Conservation (phyloP, 2,797 vertebrate species). For the Rallus crepitans region DNA sequence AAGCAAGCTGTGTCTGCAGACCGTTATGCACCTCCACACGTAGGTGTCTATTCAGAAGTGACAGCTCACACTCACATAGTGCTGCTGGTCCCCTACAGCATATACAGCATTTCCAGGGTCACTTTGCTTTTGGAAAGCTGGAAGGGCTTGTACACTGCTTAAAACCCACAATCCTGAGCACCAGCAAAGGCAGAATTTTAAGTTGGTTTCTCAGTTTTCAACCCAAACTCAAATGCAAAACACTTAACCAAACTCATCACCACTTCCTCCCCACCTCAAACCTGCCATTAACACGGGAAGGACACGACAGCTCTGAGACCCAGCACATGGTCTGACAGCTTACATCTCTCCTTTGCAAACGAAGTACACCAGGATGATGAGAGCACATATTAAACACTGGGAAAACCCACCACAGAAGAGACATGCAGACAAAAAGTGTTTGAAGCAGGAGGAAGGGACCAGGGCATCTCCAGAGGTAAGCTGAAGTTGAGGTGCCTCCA, state of each 20-base stretch:
- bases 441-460: neutral
- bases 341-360: neutral
- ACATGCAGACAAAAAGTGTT: neutral
- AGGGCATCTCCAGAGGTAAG: neutral
- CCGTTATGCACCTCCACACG: rapidly evolving
- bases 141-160: neutral
- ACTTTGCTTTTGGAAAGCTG: neutral
- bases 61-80: rapidly evolving
- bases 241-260: neutral
- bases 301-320: neutral
- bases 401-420: neutral
- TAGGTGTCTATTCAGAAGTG: rapidly evolving
- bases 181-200: neutral
- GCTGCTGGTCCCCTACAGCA: rapidly evolving
- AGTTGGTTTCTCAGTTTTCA: neutral
- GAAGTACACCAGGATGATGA: neutral
- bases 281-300: rapidly evolving
- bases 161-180: neutral
- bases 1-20: neutral
- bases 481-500: neutral
- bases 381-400: neutral
- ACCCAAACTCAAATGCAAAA: neutral
- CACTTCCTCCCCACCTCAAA: neutral
- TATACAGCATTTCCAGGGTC: neutral
- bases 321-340: neutral